phyloP scores from a whole-genome alignment of 2,797 vertebrate species.

The Ispidina picta region DNA sequence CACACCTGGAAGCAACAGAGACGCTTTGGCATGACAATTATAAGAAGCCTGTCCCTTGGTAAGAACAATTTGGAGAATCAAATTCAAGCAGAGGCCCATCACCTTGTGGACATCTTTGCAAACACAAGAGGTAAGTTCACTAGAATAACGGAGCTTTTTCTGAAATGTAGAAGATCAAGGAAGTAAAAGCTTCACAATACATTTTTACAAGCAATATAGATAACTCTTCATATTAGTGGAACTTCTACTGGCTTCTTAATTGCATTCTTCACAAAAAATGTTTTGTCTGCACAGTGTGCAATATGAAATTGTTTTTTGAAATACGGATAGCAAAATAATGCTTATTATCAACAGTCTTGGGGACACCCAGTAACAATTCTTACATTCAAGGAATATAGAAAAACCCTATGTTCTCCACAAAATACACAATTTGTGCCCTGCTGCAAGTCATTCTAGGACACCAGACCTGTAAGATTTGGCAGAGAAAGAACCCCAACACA shows the following conservation, averaged over 20 bases:
- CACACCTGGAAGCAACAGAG: slow-evolving; percentile 79
- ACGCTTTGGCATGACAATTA: slow-evolving; percentile 66
- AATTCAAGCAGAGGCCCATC: slow-evolving; percentile 67
- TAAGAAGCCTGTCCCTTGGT: slow-evolving; percentile 71
- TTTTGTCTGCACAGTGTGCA: slow-evolving; percentile 17
- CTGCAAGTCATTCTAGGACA: background rate
- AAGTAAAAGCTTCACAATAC: background rate
- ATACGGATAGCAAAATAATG: background rate
- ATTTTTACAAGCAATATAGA: background rate
- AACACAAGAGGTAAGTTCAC: slow-evolving; percentile 61
- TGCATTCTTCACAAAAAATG: slow-evolving; percentile 31
- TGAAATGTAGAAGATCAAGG: background rate
- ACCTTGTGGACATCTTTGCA: slow-evolving; percentile 59
- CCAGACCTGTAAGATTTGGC: background rate
- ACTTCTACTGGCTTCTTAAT: background rate
- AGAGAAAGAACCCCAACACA: background rate
- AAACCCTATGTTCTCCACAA: background rate
- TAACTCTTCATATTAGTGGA: background rate
- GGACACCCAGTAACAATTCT: slow-evolving; percentile 21
- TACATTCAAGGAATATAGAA: background rate
- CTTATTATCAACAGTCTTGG: background rate
- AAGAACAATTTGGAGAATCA: slow-evolving; percentile 72
- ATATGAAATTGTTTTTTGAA: background rate
- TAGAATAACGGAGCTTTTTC: background rate
- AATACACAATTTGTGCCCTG: background rate